Evolutionary conservation across 35 echinoderm and acorn worm genomes (phyloP), one percentile per base, ranked within the genome.

Genomic region (Stichopus chloronotus): DNA sequence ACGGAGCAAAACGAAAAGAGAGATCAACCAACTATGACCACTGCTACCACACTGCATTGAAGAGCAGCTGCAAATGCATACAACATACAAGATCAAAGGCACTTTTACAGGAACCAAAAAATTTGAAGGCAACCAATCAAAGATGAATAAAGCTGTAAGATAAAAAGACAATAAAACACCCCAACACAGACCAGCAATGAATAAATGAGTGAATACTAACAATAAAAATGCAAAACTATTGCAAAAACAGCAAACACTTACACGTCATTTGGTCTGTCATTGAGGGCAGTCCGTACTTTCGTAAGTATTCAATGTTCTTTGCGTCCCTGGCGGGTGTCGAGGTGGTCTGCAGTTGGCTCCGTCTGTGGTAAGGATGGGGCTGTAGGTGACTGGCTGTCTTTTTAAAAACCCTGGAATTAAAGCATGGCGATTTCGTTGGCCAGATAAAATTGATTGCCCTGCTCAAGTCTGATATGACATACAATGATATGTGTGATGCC

Each of bases 201-300:
- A 65, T 57, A 87, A 87, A 59, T 59, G 57, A 81, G 21, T 13
- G 52, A 53, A 25, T 5, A 54, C 24, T 90, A 30, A 43, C 25
- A 17, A 8, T 54, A 81, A 55, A 58, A 88, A 5, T 56, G 61
- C 17, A 12, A 79, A 6, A 43, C 5, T 10, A 16, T 7, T 53
- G 7, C 53, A 58, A 65, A 5, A 14, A 19, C 23, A 84, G 59
- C 6, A 43, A 43, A 5, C 74, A 57, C 87, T 63, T 87, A 96
- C 95, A 93, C 55, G 87, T 25, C 16, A 84, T 60, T 14, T 84
- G 90, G 55, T 96, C 93, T 19, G 80, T 30, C 95, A 96, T 92
- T 55, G 95, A 96, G 8, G 95, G 95, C 60, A 96, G 90, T 4
- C 93, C 90, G 88, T 90, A 94, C 78, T 94, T 92, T 22, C 92